Evolutionary conservation across 2,113 vertebrate species (phyloP).

Genomic region (Rattus rattus): DNA sequence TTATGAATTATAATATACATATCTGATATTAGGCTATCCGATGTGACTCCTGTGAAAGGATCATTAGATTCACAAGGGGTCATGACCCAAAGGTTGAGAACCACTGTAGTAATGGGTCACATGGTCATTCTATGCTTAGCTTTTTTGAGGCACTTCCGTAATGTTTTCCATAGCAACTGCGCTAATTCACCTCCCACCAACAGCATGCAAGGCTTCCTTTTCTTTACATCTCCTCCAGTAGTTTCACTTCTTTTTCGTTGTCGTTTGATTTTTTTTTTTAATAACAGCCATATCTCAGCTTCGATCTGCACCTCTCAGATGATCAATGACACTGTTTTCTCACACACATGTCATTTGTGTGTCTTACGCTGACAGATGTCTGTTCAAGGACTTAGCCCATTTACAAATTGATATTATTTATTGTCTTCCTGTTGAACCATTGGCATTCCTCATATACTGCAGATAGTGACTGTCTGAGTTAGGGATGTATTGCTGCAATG

Average conservation of each 20-base stretch:
- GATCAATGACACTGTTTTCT: neutral
- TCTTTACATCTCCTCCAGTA: neutral
- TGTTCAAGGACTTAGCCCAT: neutral
- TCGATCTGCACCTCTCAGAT: neutral
- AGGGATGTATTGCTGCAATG: neutral
- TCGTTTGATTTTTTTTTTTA: too few relatives aligned
- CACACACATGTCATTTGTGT: neutral
- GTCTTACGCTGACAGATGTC: neutral
- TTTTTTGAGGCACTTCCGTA: neutral
- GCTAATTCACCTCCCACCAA: neutral
- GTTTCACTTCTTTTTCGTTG: neutral
- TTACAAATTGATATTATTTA: neutral
- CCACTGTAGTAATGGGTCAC: neutral
- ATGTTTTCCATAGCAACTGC: neutral
- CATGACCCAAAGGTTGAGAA: neutral
- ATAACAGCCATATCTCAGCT: neutral
- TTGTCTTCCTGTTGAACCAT: neutral
- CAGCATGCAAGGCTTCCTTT: neutral
- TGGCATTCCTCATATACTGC: neutral
- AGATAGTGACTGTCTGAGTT: neutral
- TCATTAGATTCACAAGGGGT: neutral
- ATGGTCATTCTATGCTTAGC: neutral
- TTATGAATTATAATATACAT: neutral
- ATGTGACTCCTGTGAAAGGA: neutral
- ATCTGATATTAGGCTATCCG: neutral